Evolutionary conservation across 2,113 vertebrate species (phyloP).

Genomic region (Calidris pugnax): DNA sequence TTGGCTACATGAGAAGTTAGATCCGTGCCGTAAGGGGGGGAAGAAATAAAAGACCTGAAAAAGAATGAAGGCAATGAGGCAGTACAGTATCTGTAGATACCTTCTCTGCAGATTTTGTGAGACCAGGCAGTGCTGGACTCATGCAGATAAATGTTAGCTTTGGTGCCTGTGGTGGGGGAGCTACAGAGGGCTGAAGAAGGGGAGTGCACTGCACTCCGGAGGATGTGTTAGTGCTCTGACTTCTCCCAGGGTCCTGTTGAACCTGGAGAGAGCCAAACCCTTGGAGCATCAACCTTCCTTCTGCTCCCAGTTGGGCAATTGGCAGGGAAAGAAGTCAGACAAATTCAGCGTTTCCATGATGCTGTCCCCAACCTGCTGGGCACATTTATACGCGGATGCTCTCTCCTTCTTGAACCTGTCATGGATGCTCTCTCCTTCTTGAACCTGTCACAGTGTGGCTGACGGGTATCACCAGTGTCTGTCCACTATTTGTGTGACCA

Average conservation of each 20-base stretch:
- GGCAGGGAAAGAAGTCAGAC: neutral
- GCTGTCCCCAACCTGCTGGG: neutral
- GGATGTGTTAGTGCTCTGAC: neutral
- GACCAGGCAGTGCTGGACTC: neutral
- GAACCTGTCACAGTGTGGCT: neutral
- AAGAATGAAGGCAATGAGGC: neutral
- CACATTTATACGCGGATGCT: neutral
- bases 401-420: neutral
- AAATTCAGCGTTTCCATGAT: neutral
- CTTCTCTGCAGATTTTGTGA: neutral
- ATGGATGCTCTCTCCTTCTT: too few relatives aligned
- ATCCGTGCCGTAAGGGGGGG: neutral
- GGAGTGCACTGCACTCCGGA: neutral
- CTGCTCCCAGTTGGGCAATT: accelerated
- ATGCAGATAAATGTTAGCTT: neutral
- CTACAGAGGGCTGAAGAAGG: neutral
- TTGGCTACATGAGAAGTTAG: neutral
- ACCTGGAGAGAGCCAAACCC: neutral
- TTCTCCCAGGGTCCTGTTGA: neutral
- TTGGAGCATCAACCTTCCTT: neutral
- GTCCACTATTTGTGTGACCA: neutral
- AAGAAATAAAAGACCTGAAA: neutral
- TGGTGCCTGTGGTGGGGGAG: neutral
- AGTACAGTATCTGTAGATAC: neutral
- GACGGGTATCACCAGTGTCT: neutral